A percentile compares a stretch with the other conserved stretches of the same genome.
phyloP scores from a whole-genome alignment of 2,113 vertebrate species.

The Oncorhynchus keta region DNA sequence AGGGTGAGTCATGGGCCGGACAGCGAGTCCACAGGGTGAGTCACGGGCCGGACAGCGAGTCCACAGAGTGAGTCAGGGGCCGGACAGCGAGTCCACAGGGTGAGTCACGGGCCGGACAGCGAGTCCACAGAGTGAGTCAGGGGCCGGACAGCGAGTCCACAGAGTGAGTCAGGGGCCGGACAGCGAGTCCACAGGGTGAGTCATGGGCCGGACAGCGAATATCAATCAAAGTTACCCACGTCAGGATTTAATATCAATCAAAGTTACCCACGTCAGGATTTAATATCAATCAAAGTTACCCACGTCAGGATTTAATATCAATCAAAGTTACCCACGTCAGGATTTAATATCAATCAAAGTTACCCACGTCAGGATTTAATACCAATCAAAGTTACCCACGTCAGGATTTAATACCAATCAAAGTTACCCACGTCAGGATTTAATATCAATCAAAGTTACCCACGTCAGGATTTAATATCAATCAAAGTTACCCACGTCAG shows the following conservation, averaged over 20 bases:
- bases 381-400: too few relatives aligned
- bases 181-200: background rate
- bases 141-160: slow-evolving; percentile 1
- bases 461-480: too few relatives aligned
- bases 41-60: background rate
- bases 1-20: background rate
- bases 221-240: too few relatives aligned
- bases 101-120: background rate
- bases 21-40: background rate
- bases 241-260: too few relatives aligned
- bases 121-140: slow-evolving; percentile 3
- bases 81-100: background rate
- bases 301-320: too few relatives aligned
- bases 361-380: too few relatives aligned
- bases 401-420: slow-evolving; percentile 19
- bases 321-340: too few relatives aligned
- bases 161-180: background rate
- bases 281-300: too few relatives aligned
- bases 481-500: too few relatives aligned
- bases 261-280: too few relatives aligned
- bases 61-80: background rate
- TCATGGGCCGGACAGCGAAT: background rate
- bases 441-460: background rate
- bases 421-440: slow-evolving; percentile 23
- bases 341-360: too few relatives aligned